A percentile compares a stretch with the other conserved stretches of the same genome.
These are phyloP conservation scores for Micromys minutus DNA, from an alignment of 2,113 vertebrate genomes.

Conservation along the genomic window DNA sequence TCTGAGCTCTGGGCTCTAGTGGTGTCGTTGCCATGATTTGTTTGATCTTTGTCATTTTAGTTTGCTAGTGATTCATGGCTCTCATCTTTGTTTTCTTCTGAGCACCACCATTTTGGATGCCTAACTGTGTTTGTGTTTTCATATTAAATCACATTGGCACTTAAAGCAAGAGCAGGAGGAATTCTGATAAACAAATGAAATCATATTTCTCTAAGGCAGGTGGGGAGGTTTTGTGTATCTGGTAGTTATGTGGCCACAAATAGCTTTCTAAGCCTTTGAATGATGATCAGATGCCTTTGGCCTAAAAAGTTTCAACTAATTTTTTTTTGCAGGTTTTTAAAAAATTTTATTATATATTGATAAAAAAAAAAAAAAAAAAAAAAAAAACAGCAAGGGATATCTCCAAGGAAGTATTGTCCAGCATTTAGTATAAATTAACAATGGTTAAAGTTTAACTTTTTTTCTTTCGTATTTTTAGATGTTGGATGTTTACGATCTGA, in stretches of 20 bases:
- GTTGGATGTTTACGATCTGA: conserved; percentile 92
- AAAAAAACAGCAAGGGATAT: background rate
- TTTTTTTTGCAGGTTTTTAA: background rate
- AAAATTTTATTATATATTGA: background rate
- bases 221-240: background rate
- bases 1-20: background rate
- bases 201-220: background rate
- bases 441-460: background rate
- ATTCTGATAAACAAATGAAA: background rate
- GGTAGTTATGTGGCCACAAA: background rate
- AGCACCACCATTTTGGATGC: background rate
- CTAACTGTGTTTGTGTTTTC: background rate
- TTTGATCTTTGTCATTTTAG: background rate
- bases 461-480: conserved; percentile 86
- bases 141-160: background rate
- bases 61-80: background rate
- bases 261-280: conserved; percentile 16
- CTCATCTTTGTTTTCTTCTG: background rate
- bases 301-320: conserved; percentile 37
- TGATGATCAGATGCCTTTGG: background rate
- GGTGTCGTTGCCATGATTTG: background rate
- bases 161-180: background rate
- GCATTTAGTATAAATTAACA: conserved; percentile 27
- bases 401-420: conserved; percentile 45
- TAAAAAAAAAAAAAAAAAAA: background rate